These are phyloP conservation scores for sheep (Ovis aries) DNA, from an alignment of 2,113 vertebrate genomes.

Conservation along the genomic window ARS-UI_Ramb_v3.0 NC_056056.1:146471501-146472000, in stretches of 20 bases:
- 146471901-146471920: background rate
- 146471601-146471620: background rate
- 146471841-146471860: background rate
- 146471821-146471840: background rate
- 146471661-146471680: background rate
- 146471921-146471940: background rate
- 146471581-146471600: background rate
- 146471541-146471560: background rate
- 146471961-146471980: background rate
- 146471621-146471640: background rate
- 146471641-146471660: background rate
- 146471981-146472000: background rate
- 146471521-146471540: background rate
- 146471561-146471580: background rate
- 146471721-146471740: background rate
- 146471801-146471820: constrained; percentile 17
- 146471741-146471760: background rate
- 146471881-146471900: background rate
- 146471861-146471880: background rate
- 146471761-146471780: background rate
- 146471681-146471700: background rate
- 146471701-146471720: background rate
- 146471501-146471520: background rate
- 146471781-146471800: background rate
- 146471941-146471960: background rate